Evolutionary conservation across 1,140 invertebrate species (phyloP), one percentile per base, ranked within the genome.

Genomic region (Apolygus lucorum): DNA sequence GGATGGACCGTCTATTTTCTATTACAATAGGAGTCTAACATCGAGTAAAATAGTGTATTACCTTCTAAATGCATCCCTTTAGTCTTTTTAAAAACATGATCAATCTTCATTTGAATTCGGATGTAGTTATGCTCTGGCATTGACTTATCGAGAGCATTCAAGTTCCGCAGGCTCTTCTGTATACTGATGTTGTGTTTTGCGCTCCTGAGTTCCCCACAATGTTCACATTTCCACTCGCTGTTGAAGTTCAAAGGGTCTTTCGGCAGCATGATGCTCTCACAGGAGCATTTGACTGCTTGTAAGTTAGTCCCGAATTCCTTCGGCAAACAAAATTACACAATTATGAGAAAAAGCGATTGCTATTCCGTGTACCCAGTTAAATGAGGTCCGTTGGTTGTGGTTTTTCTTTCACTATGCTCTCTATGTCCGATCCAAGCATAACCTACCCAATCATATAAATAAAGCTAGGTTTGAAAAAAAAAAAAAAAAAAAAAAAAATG

Each of bases 151-250:
- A n/a, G n/a, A n/a, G n/a, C n/a, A n/a, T n/a, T n/a, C n/a, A n/a
- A n/a, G n/a, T n/a, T n/a, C n/a, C n/a, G n/a, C n/a, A n/a, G n/a
- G n/a, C n/a, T 49, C 34, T 49, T 49, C 34, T 11, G 17, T 49
- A 49, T 17, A 17, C 34, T 49, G 8, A 49, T 49, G 34, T 49
- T 11, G 59, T 63, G 59, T 8, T n/a, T n/a, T n/a, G n/a, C n/a
- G n/a, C n/a, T n/a, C n/a, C n/a, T n/a, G n/a, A n/a, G n/a, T n/a
- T n/a, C n/a, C n/a, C 74, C 74, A 65, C 84, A 85, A 1, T 75
- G 74, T 27, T 81, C 74, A 73, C 84, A 85, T 24, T 77, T 75
- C 84, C 84, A 85, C 1, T 76, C 68, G 17, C 77, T 77, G 25
- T 74, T 74, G 14, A 75, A 67, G 52, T 78, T 78, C 25, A 82